Evolutionary conservation across 2,797 vertebrate genomes (phyloP).

Genomic region (Platyrinchus mystaceus): DNA sequence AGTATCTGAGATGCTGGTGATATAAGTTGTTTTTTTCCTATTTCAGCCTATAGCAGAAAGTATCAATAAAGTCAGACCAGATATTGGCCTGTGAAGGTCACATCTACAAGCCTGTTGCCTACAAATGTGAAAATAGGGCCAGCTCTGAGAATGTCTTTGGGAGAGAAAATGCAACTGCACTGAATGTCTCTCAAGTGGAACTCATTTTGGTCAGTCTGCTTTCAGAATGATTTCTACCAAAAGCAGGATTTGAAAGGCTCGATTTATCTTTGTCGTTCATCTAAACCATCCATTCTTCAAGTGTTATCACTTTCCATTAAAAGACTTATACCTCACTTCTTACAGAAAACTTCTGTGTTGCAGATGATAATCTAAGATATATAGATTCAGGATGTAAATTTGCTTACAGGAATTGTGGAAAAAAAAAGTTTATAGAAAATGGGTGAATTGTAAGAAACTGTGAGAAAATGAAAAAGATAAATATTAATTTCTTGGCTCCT

Average conservation of each 20-base stretch:
- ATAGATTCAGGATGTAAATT: not conserved
- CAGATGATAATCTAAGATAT: not conserved
- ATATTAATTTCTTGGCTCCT: constrained; percentile 31
- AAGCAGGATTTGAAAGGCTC: constrained; percentile 29
- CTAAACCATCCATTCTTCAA: not conserved
- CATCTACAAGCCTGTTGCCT: not conserved
- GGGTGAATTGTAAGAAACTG: not conserved
- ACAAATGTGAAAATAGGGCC: not conserved
- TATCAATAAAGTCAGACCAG: not conserved
- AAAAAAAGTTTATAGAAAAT: not conserved
- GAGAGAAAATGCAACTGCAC: not conserved
- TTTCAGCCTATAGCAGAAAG: not conserved
- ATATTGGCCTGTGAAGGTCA: not conserved
- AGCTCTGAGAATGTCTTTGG: not conserved
- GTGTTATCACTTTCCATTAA: constrained; percentile 12
- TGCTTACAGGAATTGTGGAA: not conserved
- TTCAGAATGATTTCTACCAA: constrained; percentile 18
- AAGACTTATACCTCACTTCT: not conserved
- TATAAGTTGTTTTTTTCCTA: not conserved
- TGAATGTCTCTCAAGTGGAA: not conserved
- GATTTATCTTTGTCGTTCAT: not conserved
- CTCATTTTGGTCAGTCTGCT: not conserved
- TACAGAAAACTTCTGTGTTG: not conserved
- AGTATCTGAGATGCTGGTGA: not conserved
- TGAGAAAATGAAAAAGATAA: not conserved